Conservation (phyloP, 1,140 invertebrate genomes). For the Drosophila watanabei region DNA sequence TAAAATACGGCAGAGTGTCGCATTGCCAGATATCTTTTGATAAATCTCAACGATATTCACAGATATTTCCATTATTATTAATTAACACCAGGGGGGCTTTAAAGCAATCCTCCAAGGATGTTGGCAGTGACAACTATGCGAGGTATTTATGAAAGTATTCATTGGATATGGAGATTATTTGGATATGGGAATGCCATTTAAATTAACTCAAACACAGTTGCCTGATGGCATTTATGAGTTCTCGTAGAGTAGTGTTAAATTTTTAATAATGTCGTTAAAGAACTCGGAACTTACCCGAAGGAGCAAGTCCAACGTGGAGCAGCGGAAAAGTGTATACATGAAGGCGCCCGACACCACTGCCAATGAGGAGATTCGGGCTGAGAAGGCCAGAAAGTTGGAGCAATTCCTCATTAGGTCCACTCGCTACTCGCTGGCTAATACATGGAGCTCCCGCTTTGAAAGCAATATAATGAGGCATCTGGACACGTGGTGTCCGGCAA, state of each 20-base stretch:
- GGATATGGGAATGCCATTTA: constrained; percentile 26
- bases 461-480: background rate
- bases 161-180: no score
- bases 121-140: constrained; percentile 1
- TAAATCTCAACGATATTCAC: constrained; percentile 29
- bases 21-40: constrained; percentile 13
- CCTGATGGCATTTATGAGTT: background rate
- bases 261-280: background rate
- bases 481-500: constrained; percentile 1
- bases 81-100: constrained; percentile 36
- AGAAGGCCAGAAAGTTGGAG: constrained; percentile 14
- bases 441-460: background rate
- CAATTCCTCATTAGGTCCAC: background rate
- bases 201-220: constrained; percentile 3
- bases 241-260: background rate
- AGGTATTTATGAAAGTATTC: constrained; percentile 7
- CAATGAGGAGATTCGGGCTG: background rate
- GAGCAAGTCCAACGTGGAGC: background rate
- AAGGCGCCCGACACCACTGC: background rate
- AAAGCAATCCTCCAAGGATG: constrained; percentile 8
- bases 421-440: background rate
- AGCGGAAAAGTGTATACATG: background rate
- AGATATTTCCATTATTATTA: constrained; percentile 35
- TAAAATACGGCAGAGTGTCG: constrained; percentile 17
- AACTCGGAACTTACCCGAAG: background rate